Base-by-base conservation (phyloP, 2,797 vertebrate species). In the Garrulus glandarius region DNA sequence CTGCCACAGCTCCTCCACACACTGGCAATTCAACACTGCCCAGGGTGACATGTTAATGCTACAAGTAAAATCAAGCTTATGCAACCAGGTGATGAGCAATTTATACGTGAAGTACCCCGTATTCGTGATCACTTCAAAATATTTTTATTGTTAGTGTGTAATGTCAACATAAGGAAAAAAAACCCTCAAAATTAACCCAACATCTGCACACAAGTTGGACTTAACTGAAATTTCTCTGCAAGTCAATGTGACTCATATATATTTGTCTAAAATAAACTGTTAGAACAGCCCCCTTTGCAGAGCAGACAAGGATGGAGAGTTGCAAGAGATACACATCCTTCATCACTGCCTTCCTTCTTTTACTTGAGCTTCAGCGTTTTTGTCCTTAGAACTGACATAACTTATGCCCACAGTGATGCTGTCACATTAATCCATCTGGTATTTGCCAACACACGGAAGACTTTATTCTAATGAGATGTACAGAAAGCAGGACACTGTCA, bases 11-110 rank as follows among this genome's bases (percentile, higher is more conserved):
- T 63, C 15, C 71, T 59, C 47, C 24, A 3, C 34, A 11, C 22
- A 6, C 57, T 9, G 74, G 43, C 53, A 81, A 6, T 13, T 30
- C 87, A 68, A 23, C 61, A 0, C 72, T 47, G 67, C 61, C 70
- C 93, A 87, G 37, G 39, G 75, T 0, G 1, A 70, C 16, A 52
- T 0, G 0, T 0, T n/a, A 22, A 30, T 15, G 37, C 52, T 34
- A 24, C 27, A 76, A n/a, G 34, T 19, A 27, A 60, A 87, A 84
- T 15, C 69, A 21, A 77, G 53, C 37, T 96, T 50, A 57, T 10
- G 36, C 56, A 89, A 70, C 32, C 1, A 6, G 44, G 41, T 56
- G 71, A 57, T 3, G 6, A 79, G 36, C 52, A 77, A 39, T 7
- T 22, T 6, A 6, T 9, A 70, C 74, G n/a, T 32, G 34, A 84